Base-by-base conservation (phyloP, 2,113 vertebrate species). In the Oryzias melastigma region DNA sequence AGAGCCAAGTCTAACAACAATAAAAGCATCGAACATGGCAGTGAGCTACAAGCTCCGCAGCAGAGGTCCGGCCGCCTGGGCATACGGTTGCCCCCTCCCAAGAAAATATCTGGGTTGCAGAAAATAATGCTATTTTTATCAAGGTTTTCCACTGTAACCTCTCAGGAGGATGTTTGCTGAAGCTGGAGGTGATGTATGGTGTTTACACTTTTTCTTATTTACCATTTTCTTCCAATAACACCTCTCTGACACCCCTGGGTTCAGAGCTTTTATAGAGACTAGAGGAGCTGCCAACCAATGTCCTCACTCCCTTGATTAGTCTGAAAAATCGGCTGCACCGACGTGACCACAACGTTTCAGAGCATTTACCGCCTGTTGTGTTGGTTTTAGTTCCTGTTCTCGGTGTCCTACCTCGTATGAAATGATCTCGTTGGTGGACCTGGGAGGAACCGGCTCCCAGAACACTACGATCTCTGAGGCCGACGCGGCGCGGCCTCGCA, bases 381-480 rank as follows among this genome's bases (percentile, higher is more conserved):
- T 35, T 12, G 35, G 35, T 35, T 8, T 35, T 35, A 52, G 61
- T 67, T 66, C 62, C 75, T 57, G 44, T 40, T 67, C 22, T 68
- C 22, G 61, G 55, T 59, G 51, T 60, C 65, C 75, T 90, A 97
- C 94, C 93, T 95, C 93, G 0, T 96, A 96, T 77, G 94, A 93
- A 25, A 93, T 83, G 56, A 96, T 92, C 71, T 91, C 91, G 0
- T 82, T 90, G 82, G 88, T 91, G 52, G 90, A 83, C 57, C 84
- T 91, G 65, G 87, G 85, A 0, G 88, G 80, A n/a, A 95, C 73
- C 20, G 93, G 88, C 58, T 93, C 90, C 94, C 94, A 95, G 50
- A 91, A 93, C 58, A 96, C 91, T 68, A 95, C 90, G 27, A 95
- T 88, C 68, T 94, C 93, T 0, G 91, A 91, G 0, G 93, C 91